Base-by-base conservation (phyloP, 2,113 vertebrate genomes). In the Ammospiza nelsoni region DNA sequence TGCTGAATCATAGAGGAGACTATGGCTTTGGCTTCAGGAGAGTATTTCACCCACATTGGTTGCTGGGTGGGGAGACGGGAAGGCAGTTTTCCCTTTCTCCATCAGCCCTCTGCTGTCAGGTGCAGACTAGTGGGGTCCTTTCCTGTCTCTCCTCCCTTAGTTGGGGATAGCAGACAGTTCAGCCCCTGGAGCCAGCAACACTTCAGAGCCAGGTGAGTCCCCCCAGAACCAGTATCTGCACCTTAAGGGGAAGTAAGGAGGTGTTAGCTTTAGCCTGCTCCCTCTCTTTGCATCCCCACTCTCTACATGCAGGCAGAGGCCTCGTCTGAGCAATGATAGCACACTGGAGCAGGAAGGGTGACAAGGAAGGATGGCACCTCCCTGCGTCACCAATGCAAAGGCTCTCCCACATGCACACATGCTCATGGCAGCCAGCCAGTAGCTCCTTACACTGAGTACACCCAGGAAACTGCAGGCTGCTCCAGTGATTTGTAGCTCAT, bases 291-390 rank as follows among this genome's bases (percentile, higher is more conserved):
- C 29, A 73, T 17, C 3, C 25, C 24, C 1, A 0, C 16, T 20
- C 44, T 89, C 44, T 61, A 25, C 6, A 67, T 0, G 1, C 43
- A 72, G 54, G 46, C 35, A 82, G n/a, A 63, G 22, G 61, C 39
- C 78, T 57, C 15, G 28, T 28, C n/a, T 54, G 31, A 68, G 54
- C 1, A 3, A 39, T 0, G 0, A 29, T 0, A 59, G 31, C 69
- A 61, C 3, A 6, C 17, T 65, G 48, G 69, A 82, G 66, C 24
- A n/a, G 39, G 28, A 8, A 74, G 16, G 28, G 58, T 22, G 20
- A 46, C 49, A 69, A 62, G 57, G 54, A 71, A 82, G 33, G 33
- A 73, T 37, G 17, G 35, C 23, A n/a, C 6, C 63, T 62, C 37
- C 37, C 33, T 27, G 44, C 11, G 10, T 6, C 43, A 59, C 33